Conservation (phyloP, 2,888 invertebrate species). For the Ceraclea dissimilis region DNA sequence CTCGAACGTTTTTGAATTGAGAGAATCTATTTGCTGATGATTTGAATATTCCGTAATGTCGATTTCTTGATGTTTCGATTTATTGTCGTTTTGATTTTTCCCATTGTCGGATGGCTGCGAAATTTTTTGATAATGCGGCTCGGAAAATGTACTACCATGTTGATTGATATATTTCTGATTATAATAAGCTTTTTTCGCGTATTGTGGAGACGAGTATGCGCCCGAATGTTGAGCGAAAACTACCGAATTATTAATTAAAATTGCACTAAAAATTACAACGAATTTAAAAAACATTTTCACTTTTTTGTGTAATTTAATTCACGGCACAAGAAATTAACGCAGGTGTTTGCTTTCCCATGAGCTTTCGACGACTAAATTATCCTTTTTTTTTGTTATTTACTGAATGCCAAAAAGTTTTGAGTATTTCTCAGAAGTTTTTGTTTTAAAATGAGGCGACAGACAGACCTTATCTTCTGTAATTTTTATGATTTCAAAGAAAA, state of each 20-base stretch:
- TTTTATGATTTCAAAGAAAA: no score
- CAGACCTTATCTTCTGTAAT: no score
- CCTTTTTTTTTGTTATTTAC: no score
- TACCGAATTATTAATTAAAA: no score
- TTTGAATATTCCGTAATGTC: slow-evolving; percentile 16
- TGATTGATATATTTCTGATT: slow-evolving; percentile 18
- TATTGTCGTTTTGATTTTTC: slow-evolving; percentile 6
- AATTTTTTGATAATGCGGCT: slow-evolving; percentile 22
- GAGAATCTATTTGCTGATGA: slow-evolving; percentile 2
- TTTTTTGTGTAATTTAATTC: background rate
- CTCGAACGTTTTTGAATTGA: slow-evolving; percentile 3
- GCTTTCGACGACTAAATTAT: no score
- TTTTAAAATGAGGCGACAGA: no score
- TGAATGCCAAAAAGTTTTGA: no score
- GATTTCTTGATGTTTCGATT: slow-evolving; percentile 23
- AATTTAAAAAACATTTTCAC: no score
- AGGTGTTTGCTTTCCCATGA: no score
- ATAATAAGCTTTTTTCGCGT: slow-evolving; percentile 39
- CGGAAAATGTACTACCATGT: slow-evolving; percentile 11
- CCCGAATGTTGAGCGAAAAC: slow-evolving; percentile 34
- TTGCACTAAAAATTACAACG: no score
- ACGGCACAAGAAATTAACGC: background rate
- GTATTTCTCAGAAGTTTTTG: no score
- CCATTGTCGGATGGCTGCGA: slow-evolving; percentile 2
- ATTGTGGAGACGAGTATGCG: slow-evolving; percentile 48